Conservation (phyloP, 1,140 invertebrate genomes). For the Halyomorpha halys region DNA sequence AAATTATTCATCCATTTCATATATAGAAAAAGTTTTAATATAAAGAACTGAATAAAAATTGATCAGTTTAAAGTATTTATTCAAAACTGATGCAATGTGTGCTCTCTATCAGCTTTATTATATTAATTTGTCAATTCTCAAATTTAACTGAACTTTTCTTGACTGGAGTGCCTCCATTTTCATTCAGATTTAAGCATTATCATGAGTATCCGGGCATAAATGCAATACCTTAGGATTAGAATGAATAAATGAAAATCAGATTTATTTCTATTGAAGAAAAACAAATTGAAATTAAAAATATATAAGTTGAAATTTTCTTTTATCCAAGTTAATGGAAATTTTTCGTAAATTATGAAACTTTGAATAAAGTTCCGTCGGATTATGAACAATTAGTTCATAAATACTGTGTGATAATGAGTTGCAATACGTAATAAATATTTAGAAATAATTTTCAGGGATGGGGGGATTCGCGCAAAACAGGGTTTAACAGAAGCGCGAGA, state of each 20-base stretch:
- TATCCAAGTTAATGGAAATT: not conserved
- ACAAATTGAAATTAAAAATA: no score
- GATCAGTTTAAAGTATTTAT: no score
- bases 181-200: not conserved
- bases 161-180: conserved; percentile 7
- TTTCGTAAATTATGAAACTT: not conserved
- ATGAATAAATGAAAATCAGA: not conserved
- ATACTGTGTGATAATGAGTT: conserved; percentile 12
- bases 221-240: conserved; percentile 8
- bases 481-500: conserved; percentile 3
- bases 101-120: no score
- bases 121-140: no score
- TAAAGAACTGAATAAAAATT: no score
- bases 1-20: no score
- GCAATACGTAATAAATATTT: conserved; percentile 18
- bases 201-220: conserved; percentile 2
- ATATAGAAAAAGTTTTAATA: no score
- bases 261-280: no score
- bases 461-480: conserved; percentile 13
- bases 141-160: no score
- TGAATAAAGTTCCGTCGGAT: not conserved
- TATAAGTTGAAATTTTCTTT: no score
- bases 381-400: not conserved
- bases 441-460: conserved; percentile 14
- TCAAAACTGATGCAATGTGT: no score